These are phyloP conservation scores for Xylocampa areola DNA, from an alignment of 2,888 invertebrate species.

Conservation along the genomic window DNA sequence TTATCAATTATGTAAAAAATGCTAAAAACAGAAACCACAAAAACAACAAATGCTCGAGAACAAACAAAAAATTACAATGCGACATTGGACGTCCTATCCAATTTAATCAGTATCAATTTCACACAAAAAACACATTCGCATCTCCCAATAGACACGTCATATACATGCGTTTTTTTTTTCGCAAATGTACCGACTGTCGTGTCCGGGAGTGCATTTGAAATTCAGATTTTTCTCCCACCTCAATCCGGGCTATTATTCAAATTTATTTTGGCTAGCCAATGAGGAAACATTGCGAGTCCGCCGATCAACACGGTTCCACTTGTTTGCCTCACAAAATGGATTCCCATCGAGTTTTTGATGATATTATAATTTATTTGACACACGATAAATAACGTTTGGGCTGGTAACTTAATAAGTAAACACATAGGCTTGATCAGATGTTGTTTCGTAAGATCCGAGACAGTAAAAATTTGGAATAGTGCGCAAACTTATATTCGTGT, in stretches of 20 bases:
- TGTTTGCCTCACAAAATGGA: conserved; percentile 49
- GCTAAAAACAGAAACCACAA: conserved; percentile 20
- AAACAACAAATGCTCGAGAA: conserved; percentile 21
- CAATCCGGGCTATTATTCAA: conserved; percentile 55
- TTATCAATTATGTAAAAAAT: too few species aligned
- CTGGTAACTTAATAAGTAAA: conserved; percentile 3
- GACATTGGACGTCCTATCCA: conserved; percentile 15
- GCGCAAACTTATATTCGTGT: too few species aligned
- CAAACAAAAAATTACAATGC: conserved; percentile 19
- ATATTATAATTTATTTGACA: conserved; percentile 29
- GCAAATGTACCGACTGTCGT: conserved; percentile 42
- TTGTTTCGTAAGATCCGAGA: too few species aligned
- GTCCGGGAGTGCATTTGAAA: conserved; percentile 56
- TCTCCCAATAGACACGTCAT: conserved; percentile 35
- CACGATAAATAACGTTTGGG: conserved; percentile 13
- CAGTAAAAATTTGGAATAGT: too few species aligned
- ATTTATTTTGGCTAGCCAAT: conserved; percentile 58
- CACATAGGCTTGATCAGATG: too few species aligned
- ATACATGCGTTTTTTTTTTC: conserved; percentile 50
- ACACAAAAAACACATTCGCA: conserved; percentile 47
- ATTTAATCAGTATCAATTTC: conserved; percentile 58
- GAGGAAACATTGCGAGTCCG: conserved; percentile 36
- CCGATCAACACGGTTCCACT: conserved; percentile 39
- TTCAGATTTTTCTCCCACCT: conserved; percentile 56
- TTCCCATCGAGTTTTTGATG: conserved; percentile 36